A percentile compares a stretch with the other conserved stretches of the same genome.
These are phyloP conservation scores for Antennarius maculatus DNA, from an alignment of 2,797 vertebrate species.

Conservation along the genomic window DNA sequence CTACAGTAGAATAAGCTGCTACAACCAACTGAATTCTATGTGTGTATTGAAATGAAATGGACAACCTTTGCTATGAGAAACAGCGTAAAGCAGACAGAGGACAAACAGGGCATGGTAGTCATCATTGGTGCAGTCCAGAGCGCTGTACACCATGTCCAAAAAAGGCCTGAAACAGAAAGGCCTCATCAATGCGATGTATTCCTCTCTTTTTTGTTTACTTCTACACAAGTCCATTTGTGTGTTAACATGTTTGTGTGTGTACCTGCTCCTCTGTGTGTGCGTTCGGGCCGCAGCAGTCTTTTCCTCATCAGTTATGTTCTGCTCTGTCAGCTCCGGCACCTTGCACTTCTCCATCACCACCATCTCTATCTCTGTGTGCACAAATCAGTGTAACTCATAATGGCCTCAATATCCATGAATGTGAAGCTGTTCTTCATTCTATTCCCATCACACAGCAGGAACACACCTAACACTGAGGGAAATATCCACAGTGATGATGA, in stretches of 20 bases:
- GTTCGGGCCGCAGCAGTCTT: conserved; percentile 89
- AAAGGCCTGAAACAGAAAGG: conserved; percentile 84
- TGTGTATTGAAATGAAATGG: neutral
- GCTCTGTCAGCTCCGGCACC: conserved; percentile 87
- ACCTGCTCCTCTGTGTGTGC: conserved; percentile 73
- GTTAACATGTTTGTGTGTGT: neutral
- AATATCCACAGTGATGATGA: conserved; percentile 28
- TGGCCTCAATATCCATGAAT: neutral
- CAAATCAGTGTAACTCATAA: conserved; percentile 12
- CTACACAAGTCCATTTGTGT: neutral
- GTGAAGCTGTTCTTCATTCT: neutral
- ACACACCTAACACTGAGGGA: neutral
- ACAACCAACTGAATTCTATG: neutral
- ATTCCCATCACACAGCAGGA: conserved; percentile 20
- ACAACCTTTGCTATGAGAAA: conserved; percentile 95
- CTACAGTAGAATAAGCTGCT: neutral
- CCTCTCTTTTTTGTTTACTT: neutral
- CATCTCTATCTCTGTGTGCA: conserved; percentile 94
- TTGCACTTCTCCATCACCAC: conserved; percentile 97
- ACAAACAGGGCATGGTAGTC: conserved; percentile 97
- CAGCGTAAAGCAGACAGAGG: conserved; percentile 94
- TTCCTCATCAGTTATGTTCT: conserved; percentile 97
- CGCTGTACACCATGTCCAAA: conserved; percentile 96
- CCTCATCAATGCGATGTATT: neutral
- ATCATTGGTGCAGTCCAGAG: conserved; percentile 88